Evolutionary conservation across 2,888 invertebrate genomes (phyloP).

Genomic region (Oxystoma pomonae): DNA sequence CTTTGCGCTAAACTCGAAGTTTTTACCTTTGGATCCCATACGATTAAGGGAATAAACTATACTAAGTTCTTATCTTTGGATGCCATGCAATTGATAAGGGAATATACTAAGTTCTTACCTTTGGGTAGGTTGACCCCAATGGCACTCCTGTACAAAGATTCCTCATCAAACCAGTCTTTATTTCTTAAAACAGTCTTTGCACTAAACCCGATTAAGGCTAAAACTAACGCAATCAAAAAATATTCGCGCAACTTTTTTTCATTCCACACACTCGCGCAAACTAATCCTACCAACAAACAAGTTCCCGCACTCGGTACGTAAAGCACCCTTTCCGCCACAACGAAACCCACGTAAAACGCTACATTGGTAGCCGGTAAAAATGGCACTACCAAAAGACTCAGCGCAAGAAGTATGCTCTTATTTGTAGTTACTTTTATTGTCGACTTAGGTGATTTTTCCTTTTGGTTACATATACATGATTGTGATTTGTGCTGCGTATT

Average conservation of each 20-base stretch:
- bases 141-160: constrained; percentile 87
- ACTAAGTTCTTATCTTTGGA: too few species aligned
- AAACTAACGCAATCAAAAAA: constrained; percentile 50
- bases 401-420: constrained; percentile 48
- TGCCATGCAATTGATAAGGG: too few species aligned
- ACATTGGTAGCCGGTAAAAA: constrained; percentile 95
- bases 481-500: constrained; percentile 57
- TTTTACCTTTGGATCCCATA: constrained; percentile 2
- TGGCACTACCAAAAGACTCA: constrained; percentile 80
- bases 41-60: too few species aligned
- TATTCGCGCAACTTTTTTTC: constrained; percentile 39
- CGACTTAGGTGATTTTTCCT: constrained; percentile 3
- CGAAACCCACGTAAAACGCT: constrained; percentile 97
- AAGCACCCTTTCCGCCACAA: constrained; percentile 92
- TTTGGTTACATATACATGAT: constrained; percentile 46
- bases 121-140: constrained; percentile 94
- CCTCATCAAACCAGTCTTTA: constrained; percentile 89
- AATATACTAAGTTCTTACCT: too few species aligned
- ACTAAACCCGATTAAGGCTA: constrained; percentile 65
- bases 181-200: constrained; percentile 78
- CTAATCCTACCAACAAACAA: constrained; percentile 81
- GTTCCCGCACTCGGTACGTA: constrained; percentile 96
- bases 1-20: constrained; percentile 63
- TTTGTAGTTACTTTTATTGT: constrained; percentile 9
- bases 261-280: constrained; percentile 57